These are phyloP conservation scores for Apteryx owenii DNA, from an alignment of 2,113 vertebrate genomes.

Conservation along the genomic window DNA sequence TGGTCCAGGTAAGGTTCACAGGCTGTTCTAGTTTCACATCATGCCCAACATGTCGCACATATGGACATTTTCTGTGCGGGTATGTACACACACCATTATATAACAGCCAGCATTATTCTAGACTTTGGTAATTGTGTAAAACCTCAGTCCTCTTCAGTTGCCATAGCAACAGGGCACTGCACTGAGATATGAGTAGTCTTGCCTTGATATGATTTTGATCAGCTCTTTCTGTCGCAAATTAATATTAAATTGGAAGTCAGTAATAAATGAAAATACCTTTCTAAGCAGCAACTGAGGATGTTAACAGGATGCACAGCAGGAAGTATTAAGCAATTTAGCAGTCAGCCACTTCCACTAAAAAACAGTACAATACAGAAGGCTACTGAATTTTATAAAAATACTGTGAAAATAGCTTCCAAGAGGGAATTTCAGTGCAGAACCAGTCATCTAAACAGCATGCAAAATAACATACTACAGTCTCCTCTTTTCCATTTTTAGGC, in stretches of 20 bases:
- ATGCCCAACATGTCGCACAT: fast-evolving
- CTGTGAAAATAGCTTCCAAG: not conserved
- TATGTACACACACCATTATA: no score
- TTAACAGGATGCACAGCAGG: not conserved
- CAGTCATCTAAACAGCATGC: not conserved
- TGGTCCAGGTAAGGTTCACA: not conserved
- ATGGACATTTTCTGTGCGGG: not conserved
- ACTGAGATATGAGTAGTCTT: not conserved
- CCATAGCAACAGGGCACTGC: conserved; percentile 26
- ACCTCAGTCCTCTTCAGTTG: not conserved
- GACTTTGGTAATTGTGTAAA: not conserved
- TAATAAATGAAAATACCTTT: conserved; percentile 42
- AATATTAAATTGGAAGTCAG: conserved; percentile 57
- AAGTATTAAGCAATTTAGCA: conserved; percentile 8
- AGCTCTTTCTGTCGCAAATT: conserved; percentile 41
- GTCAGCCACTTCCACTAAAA: not conserved
- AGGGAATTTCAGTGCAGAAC: not conserved
- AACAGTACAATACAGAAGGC: not conserved
- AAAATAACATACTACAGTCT: not conserved
- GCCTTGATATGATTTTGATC: conserved; percentile 30
- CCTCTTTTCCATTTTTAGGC: not conserved
- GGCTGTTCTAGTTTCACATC: not conserved
- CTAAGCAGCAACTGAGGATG: not conserved
- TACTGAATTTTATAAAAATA: not conserved
- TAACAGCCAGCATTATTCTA: not conserved